Evolutionary conservation across 2,797 vertebrate species (phyloP), one percentile per base, ranked within the genome.

Genomic region (Poecilia gillii): DNA sequence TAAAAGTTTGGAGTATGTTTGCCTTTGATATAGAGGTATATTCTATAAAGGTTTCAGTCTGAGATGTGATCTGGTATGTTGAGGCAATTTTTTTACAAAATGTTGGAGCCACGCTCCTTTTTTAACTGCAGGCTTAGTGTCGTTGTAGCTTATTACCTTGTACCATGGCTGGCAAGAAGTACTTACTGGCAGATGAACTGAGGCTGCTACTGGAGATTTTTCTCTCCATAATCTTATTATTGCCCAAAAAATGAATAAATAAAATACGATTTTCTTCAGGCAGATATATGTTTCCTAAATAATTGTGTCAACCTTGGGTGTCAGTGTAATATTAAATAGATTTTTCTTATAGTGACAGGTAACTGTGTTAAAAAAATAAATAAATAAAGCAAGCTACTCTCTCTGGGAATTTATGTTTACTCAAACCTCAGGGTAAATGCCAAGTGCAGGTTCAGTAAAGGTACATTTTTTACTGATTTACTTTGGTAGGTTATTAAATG

Each of bases 171-270:
- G 92, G 88, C 89, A 89, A 86, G 77, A 83, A 81, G 87, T 64
- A 88, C 83, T 87, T 90, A 89, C 89, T 94, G 93, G 92, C 91
- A 94, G 90, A 90, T 66, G 83, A 90, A 90, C 87, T 89, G 87
- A 90, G 85, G 86, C 90, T 86, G 85, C 83, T 84, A 81, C 84
- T 43, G 57, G 83, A 80, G 86, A 91, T 88, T 81, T 84, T 77
- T 81, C 84, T 84, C 46, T 76, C 57, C 72, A 85, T 92, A 91
- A 92, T 94, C 91, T 82, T 86, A 90, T 93, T 91, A 92, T 81
- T 74, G 87, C 74, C 45, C 53, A 84, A 87, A 81, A 72, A 36
- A 43, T 88, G 74, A 43, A 41, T 23, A 41, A 68, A 68, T 23
- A 43, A 43, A 70, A 43, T 68, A 70, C 11, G 12, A 13, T 88